These are phyloP conservation scores for Parus major DNA, from an alignment of 2,113 vertebrate species.

Conservation along the genomic window DNA sequence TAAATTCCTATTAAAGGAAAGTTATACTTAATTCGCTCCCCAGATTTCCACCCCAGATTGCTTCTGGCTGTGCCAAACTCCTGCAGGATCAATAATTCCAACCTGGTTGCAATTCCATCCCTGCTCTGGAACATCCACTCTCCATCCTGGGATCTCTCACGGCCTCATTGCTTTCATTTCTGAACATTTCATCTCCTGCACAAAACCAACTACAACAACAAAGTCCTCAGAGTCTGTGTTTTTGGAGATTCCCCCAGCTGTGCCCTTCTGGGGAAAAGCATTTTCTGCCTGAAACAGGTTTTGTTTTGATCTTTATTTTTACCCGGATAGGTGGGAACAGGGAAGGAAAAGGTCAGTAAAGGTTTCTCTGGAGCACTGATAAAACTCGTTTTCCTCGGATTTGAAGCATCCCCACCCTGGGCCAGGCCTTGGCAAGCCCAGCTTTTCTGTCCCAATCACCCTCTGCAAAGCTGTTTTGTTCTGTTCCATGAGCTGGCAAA, in stretches of 20 bases:
- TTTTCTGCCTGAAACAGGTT: neutral
- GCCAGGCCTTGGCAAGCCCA: neutral
- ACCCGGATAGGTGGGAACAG: neutral
- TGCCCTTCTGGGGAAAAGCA: neutral
- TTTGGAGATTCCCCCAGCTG: neutral
- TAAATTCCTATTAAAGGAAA: neutral
- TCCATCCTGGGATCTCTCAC: neutral
- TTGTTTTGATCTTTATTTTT: neutral
- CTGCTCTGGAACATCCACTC: neutral
- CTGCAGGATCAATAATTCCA: neutral
- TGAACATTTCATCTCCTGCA: neutral
- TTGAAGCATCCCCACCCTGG: neutral
- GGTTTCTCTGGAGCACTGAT: neutral
- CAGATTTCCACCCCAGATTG: neutral
- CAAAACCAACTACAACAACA: neutral
- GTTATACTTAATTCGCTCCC: neutral
- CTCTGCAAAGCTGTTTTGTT: neutral
- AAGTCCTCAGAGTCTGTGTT: neutral
- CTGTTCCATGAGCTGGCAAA: neutral
- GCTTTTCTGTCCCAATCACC: neutral
- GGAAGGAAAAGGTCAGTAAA: neutral
- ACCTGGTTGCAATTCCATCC: neutral
- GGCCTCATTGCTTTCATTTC: neutral
- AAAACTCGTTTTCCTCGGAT: rapidly evolving
- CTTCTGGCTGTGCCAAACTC: neutral